A percentile compares a stretch with the other conserved stretches of the same genome.
Evolutionary conservation across 1,140 invertebrate species (phyloP).

Genomic region (Bombus pyrosoma): DNA sequence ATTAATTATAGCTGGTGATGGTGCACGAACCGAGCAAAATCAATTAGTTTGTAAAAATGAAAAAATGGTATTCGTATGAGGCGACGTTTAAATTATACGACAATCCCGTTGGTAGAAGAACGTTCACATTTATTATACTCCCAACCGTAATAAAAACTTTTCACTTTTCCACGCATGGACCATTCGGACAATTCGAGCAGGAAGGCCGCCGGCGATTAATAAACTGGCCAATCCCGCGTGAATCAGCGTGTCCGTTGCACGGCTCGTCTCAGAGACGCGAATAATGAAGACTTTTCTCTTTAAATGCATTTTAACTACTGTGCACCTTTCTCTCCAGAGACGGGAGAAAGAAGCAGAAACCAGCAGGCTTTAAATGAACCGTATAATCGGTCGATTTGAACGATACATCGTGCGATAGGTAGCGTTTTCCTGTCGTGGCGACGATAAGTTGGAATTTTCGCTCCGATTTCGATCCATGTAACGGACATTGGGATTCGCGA

Average conservation of each 20-base stretch:
- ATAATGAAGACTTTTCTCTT: constrained; percentile 63
- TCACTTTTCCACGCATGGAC: not conserved
- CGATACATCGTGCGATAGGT: not conserved
- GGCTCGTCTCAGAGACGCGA: not conserved
- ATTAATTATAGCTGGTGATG: not conserved
- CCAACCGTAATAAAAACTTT: not conserved
- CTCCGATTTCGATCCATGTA: not conserved
- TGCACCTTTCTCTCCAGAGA: constrained; percentile 17
- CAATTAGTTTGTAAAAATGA: no score
- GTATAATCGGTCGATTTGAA: constrained; percentile 46
- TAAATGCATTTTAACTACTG: constrained; percentile 51
- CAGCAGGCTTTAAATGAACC: constrained; percentile 25
- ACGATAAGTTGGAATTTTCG: constrained; percentile 11
- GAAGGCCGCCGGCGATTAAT: constrained; percentile 53
- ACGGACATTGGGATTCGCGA: constrained; percentile 28
- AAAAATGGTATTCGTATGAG: not conserved
- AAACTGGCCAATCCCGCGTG: constrained; percentile 44
- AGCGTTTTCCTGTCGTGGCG: not conserved
- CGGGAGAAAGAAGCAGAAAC: no score
- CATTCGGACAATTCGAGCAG: constrained; percentile 13
- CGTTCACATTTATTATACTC: not conserved
- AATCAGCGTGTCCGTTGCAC: constrained; percentile 44
- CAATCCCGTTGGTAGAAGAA: constrained; percentile 9
- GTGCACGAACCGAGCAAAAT: no score
- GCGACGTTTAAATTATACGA: not conserved